Percentiles rank a stretch among this genome's conserved stretches.
These are phyloP conservation scores for Sycophila texana DNA, from an alignment of 2,888 invertebrate species.

Conservation along the genomic window DNA sequence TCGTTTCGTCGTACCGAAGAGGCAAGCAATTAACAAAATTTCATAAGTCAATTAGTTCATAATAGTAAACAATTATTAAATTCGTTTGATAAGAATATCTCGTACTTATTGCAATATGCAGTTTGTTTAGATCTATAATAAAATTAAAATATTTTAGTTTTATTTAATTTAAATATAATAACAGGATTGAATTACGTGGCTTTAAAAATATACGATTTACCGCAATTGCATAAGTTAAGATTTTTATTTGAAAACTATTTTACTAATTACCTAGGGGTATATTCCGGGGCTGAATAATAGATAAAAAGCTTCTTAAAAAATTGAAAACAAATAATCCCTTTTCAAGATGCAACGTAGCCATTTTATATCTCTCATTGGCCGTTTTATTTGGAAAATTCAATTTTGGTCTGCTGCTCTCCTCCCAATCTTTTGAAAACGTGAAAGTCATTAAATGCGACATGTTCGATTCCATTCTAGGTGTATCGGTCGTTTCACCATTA, in stretches of 20 bases:
- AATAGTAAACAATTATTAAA: background rate
- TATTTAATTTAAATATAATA: background rate
- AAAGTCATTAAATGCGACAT: conserved; percentile 67
- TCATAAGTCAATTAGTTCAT: background rate
- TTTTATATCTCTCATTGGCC: conserved; percentile 68
- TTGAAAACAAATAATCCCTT: conserved; percentile 81
- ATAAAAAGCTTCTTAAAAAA: conserved; percentile 80
- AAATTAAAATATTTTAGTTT: background rate
- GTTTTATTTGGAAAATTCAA: conserved; percentile 69
- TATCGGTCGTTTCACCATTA: conserved; percentile 41
- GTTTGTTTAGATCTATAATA: background rate
- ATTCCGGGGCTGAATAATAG: conserved; percentile 81
- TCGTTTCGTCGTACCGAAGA: conserved; percentile 47
- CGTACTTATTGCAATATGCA: too few relatives aligned
- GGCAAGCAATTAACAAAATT: conserved; percentile 2
- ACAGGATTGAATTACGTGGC: too few relatives aligned
- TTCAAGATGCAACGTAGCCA: conserved; percentile 78
- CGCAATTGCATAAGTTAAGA: background rate
- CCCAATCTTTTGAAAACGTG: conserved; percentile 64
- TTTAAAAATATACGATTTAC: background rate
- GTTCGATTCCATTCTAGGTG: conserved; percentile 60
- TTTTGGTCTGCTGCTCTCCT: conserved; percentile 59
- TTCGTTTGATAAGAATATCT: too few relatives aligned
- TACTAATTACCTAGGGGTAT: conserved; percentile 81
- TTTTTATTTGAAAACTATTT: conserved; percentile 1